phyloP scores from a whole-genome alignment of 2,797 vertebrate genomes.

The Leucoraja ocellata region DNA sequence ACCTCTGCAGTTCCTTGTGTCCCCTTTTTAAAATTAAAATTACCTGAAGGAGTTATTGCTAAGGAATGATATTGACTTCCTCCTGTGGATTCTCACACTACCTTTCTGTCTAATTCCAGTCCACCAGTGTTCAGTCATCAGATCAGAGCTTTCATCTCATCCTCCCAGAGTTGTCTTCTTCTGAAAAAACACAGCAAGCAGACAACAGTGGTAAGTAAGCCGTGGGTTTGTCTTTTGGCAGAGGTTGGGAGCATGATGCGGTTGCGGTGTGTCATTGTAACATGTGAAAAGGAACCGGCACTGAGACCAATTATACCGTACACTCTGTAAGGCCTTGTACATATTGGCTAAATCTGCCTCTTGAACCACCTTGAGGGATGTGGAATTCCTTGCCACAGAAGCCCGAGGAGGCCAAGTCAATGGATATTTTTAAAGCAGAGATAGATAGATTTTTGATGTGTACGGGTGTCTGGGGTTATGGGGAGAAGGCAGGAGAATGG shows the following conservation, averaged over 20 bases:
- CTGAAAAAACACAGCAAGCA: slow-evolving; percentile 25
- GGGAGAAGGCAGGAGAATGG: too few species aligned
- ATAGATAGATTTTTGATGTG: too few species aligned
- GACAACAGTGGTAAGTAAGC: slow-evolving; percentile 29
- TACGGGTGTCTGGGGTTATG: too few species aligned
- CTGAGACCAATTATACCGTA: background rate
- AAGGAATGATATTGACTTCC: too few species aligned
- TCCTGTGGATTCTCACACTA: background rate
- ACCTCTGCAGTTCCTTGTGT: too few species aligned
- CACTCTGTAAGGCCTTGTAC: background rate
- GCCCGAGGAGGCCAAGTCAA: too few species aligned
- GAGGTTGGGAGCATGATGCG: background rate
- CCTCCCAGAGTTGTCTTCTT: background rate
- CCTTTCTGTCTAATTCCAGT: background rate
- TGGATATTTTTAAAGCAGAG: too few species aligned
- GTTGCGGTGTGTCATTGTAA: background rate
- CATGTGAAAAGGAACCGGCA: background rate
- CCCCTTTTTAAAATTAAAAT: background rate
- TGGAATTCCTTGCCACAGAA: too few species aligned
- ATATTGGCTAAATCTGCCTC: background rate
- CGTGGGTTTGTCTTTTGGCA: background rate
- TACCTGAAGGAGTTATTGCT: background rate
- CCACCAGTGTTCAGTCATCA: background rate
- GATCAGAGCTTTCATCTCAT: background rate
- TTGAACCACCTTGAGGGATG: background rate